phyloP scores from a whole-genome alignment of 2,888 invertebrate species.

The Elmis aenea region DNA sequence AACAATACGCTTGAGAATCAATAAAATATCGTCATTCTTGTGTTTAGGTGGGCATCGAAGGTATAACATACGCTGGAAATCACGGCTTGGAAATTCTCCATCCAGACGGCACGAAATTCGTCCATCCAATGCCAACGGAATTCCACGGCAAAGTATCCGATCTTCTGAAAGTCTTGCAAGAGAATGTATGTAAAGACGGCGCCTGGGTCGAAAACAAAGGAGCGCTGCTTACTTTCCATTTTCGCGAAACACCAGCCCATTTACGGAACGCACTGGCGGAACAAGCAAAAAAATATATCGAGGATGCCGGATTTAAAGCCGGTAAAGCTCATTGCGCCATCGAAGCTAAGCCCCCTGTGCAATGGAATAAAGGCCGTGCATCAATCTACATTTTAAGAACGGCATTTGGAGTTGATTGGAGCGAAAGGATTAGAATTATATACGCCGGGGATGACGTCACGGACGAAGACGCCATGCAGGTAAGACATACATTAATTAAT shows the following conservation, averaged over 20 bases:
- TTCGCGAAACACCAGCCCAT: constrained; percentile 72
- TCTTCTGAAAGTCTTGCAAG: constrained; percentile 73
- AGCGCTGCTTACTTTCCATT: constrained; percentile 80
- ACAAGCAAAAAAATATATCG: constrained; percentile 68
- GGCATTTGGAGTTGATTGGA: constrained; percentile 88
- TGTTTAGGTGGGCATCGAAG: constrained; percentile 77
- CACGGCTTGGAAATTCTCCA: constrained; percentile 85
- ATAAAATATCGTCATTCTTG: too few relatives aligned
- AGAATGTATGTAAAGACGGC: constrained; percentile 79
- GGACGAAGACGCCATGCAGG: constrained; percentile 88
- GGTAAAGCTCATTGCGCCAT: constrained; percentile 79
- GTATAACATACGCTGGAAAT: constrained; percentile 86
- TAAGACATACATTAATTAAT: constrained; percentile 43
- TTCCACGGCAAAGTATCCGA: constrained; percentile 74
- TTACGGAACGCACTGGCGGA: constrained; percentile 64
- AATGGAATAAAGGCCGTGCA: constrained; percentile 88
- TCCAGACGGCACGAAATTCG: constrained; percentile 85
- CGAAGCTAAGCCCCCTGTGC: constrained; percentile 86
- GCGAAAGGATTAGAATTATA: constrained; percentile 82
- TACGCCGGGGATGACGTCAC: constrained; percentile 86
- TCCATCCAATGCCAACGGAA: constrained; percentile 85
- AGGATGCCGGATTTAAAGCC: constrained; percentile 71
- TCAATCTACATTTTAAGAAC: constrained; percentile 86
- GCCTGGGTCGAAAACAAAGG: constrained; percentile 93
- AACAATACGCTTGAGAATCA: background rate